Evolutionary conservation across 2,888 invertebrate species (phyloP), one percentile per base, ranked within the genome.

Genomic region (Athalia circularis): DNA sequence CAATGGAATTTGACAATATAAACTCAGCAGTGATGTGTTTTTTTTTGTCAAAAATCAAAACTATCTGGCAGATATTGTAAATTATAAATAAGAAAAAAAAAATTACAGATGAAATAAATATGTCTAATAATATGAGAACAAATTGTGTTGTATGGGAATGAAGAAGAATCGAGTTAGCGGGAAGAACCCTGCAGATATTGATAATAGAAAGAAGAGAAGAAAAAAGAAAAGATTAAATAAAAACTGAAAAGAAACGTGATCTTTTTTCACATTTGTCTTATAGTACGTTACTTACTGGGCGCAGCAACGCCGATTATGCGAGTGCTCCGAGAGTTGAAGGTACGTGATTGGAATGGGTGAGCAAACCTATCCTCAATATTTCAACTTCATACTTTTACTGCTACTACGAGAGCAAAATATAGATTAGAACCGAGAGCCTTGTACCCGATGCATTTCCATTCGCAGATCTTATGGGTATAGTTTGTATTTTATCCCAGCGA

Each of bases 381-480:
- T 70, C 78, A 74, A 70, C 72, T 78, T 78, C 75, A 74, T 78
- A 78, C 85, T 85, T 85, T 85, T 85, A 85, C 85, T 85, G 79
- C 83, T 81, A 77, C 81, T 77, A 81, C 82, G 82, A 84, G 78
- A 79, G 78, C 77, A 82, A 87, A 85, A 75, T 75, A 75, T 75
- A 75, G 75, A 65, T 65, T 45, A 45, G 62, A 62, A 75, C 62
- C 7, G 11, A 64, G 62, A 75, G 75, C 87, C 87, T 87, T 87
- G 87, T 87, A 86, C 86, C 84, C 85, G 86, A 87, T 87, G 82
- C 87, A 79, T 84, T 84, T 83, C 61, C 78, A 57, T 64, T 65
- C 65, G 65, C 77, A 57, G 65, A 65, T 77, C 54, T 83, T 77
- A 77, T 79, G 29, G 29, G 29, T 29, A 29, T 29, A 29, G 29